Evolutionary conservation across 2,797 vertebrate species (phyloP).

Genomic region (Dermochelys coriacea): DNA sequence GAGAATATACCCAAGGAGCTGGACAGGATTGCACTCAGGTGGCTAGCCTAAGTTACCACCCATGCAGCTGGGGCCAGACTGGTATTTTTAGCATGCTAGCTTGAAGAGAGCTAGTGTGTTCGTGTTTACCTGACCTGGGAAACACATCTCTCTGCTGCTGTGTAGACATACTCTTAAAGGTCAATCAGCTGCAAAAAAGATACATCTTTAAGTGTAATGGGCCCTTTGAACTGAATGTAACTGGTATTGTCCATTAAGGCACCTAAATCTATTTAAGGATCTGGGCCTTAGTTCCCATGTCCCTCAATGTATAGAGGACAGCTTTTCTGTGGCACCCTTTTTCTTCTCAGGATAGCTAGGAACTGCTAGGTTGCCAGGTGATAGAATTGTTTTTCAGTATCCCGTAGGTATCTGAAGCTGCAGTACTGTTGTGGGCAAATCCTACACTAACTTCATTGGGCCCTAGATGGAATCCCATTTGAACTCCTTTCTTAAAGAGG

Average conservation of each 20-base stretch:
- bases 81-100: not conserved
- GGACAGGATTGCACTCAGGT: not conserved
- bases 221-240: conserved; percentile 19
- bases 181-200: conserved; percentile 16
- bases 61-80: not conserved
- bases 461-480: conserved; percentile 16
- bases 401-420: not conserved
- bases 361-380: not conserved
- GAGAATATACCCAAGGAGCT: not conserved
- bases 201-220: conserved; percentile 7
- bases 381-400: conserved; percentile 19
- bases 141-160: no score
- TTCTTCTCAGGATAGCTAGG: not conserved
- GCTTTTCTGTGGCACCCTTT: not conserved
- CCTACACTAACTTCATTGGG: not conserved
- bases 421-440: conserved; percentile 42
- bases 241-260: not conserved
- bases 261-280: no score
- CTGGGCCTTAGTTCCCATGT: not conserved
- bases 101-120: no score
- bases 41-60: not conserved
- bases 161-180: not conserved
- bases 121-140: no score
- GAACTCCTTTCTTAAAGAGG: conserved; percentile 68
- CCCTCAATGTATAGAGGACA: conserved; percentile 6